Percentiles rank a stretch among this genome's conserved stretches.
Evolutionary conservation across 2,888 invertebrate species (phyloP).

Genomic region (Hecatera dysodea): DNA sequence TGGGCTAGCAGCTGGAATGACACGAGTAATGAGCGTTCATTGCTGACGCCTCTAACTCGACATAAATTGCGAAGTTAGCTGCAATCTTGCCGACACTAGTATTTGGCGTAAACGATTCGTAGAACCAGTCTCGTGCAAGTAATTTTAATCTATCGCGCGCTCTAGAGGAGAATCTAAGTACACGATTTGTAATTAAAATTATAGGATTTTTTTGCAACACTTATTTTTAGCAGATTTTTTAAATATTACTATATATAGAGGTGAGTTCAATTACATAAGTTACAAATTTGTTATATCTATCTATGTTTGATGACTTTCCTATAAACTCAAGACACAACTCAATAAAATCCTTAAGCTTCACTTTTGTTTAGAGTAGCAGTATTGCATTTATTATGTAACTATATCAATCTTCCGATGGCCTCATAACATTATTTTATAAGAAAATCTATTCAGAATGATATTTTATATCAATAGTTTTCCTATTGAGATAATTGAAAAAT

Average conservation of each 20-base stretch:
- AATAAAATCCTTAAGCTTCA: neutral
- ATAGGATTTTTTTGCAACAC: neutral
- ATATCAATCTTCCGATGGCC: neutral
- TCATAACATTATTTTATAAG: neutral
- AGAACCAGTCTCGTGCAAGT: slow-evolving; percentile 6
- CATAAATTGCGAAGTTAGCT: slow-evolving; percentile 31
- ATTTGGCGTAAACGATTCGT: slow-evolving; percentile 13
- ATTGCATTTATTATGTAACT: neutral
- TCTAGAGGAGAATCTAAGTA: neutral
- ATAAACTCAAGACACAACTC: too few relatives aligned
- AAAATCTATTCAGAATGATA: too few relatives aligned
- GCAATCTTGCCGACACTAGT: slow-evolving; percentile 21
- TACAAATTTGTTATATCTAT: neutral
- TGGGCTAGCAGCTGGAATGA: slow-evolving; percentile 60
- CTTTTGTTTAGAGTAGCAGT: neutral
- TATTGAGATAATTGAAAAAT: neutral
- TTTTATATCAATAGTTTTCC: neutral
- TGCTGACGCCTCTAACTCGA: slow-evolving; percentile 54
- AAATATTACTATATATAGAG: neutral
- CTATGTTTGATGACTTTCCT: neutral
- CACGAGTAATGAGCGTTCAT: slow-evolving; percentile 59
- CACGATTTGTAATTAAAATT: slow-evolving; percentile 9
- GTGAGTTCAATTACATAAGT: neutral
- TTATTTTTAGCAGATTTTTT: neutral
- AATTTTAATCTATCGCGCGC: slow-evolving; percentile 5